Evolutionary conservation across 2,888 invertebrate species (phyloP).

Genomic region (Philopedon plagiatum): DNA sequence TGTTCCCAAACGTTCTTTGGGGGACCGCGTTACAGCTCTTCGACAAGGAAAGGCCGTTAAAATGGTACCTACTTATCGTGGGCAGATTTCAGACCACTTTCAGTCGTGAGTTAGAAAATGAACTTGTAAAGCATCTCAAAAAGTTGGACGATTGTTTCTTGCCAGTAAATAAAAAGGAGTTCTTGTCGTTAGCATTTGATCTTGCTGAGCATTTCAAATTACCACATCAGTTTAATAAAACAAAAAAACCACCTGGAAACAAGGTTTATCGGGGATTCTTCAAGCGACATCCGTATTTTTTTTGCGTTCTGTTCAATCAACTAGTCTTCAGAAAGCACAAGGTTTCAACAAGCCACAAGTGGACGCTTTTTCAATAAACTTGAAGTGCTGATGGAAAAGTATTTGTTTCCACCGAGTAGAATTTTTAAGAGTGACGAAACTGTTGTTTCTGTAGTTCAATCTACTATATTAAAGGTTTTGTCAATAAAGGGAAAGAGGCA

Average conservation of each 20-base stretch:
- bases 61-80: neutral
- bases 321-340: conserved; percentile 1
- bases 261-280: neutral
- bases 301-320: conserved; percentile 8
- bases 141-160: conserved; percentile 1
- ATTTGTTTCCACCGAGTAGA: neutral
- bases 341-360: conserved; percentile 8
- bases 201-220: conserved; percentile 14
- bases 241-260: neutral
- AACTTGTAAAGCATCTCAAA: conserved; percentile 1
- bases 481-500: conserved; percentile 15
- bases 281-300: conserved; percentile 3
- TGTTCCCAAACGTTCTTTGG: neutral
- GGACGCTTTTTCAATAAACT: neutral
- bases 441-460: neutral
- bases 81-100: neutral
- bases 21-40: neutral
- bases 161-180: conserved; percentile 11
- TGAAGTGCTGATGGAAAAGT: neutral
- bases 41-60: neutral
- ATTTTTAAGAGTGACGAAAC: conserved; percentile 13
- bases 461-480: conserved; percentile 2
- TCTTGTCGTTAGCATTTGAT: conserved; percentile 2
- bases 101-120: neutral
- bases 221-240: conserved; percentile 13